Conservation (phyloP, 2,113 vertebrate genomes). For the Phylloscopus whistleri region DNA sequence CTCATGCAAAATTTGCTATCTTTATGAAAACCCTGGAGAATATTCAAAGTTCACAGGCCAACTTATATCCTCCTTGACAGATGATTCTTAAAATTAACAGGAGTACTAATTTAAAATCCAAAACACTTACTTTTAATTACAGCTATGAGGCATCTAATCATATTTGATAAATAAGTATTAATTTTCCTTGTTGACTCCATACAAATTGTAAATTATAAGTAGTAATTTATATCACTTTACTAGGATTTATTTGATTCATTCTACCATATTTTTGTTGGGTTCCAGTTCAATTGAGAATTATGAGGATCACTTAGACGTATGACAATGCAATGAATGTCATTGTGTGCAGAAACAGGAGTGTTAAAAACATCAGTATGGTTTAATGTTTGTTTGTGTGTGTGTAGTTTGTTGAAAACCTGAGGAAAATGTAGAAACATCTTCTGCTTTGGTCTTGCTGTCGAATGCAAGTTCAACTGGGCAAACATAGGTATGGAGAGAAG, state of each 20-base stretch:
- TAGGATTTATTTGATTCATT: not conserved
- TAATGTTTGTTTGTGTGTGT: not conserved
- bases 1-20: not conserved
- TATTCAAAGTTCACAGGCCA: not conserved
- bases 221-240: not conserved
- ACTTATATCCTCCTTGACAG: not conserved
- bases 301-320: not conserved
- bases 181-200: conserved; percentile 23
- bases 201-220: conserved; percentile 31
- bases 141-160: conserved; percentile 30
- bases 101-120: conserved; percentile 15
- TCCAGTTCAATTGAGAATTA: not conserved
- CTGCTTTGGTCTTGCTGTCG: not conserved
- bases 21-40: not conserved
- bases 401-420: not conserved
- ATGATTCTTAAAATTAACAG: conserved; percentile 20
- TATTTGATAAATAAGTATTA: conserved; percentile 33
- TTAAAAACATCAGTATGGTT: not conserved
- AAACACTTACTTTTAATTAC: conserved; percentile 49
- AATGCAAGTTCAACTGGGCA: not conserved
- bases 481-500: not conserved
- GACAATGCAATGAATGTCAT: not conserved
- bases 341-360: not conserved
- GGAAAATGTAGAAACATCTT: not conserved
- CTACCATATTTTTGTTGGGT: not conserved